Evolutionary conservation across 2,113 vertebrate genomes (phyloP).

Genomic region (Corythornis madagascariensis): DNA sequence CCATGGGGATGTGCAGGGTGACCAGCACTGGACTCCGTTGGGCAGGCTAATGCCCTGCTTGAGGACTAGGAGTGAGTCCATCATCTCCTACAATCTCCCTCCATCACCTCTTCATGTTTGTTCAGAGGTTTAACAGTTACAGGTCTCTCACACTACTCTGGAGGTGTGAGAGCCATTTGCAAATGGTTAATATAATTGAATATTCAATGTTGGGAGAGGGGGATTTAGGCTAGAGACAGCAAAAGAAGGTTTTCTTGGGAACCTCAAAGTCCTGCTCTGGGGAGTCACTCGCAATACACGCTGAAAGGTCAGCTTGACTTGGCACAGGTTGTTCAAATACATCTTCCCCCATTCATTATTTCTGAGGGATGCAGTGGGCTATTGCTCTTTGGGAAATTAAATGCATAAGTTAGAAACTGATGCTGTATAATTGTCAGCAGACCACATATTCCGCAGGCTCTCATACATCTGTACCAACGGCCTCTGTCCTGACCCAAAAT

Average conservation of each 20-base stretch:
- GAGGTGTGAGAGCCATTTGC: not conserved
- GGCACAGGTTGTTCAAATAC: not conserved
- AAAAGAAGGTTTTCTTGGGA: not conserved
- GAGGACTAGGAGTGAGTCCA: not conserved
- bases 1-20: rapidly evolving
- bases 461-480: not conserved
- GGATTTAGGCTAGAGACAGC: not conserved
- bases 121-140: not conserved
- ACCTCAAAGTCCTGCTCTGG: not conserved
- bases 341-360: not conserved
- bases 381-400: not conserved
- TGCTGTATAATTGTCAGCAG: not conserved
- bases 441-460: not conserved
- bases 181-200: not conserved
- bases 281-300: rapidly evolving
- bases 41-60: not conserved
- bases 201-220: not conserved
- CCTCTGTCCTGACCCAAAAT: not conserved
- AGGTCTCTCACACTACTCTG: not conserved
- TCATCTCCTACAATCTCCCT: not conserved
- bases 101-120: not conserved
- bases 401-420: not conserved
- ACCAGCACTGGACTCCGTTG: not conserved
- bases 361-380: not conserved
- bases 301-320: not conserved